These are phyloP conservation scores for Pseudonaja textilis DNA, from an alignment of 2,113 vertebrate genomes.

Conservation along the genomic window DNA sequence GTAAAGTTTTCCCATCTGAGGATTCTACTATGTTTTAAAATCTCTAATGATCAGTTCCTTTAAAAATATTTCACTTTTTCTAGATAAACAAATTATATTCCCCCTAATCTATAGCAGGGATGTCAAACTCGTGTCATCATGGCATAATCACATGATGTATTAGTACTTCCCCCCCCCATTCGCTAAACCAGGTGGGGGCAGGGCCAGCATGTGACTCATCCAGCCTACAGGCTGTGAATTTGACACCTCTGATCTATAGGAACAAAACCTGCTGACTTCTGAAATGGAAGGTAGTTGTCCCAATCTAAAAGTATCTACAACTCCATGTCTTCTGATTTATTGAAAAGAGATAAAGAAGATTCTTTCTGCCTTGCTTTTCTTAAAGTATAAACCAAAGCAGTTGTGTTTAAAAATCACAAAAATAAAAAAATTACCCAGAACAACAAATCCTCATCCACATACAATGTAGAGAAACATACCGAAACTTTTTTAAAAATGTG, in stretches of 20 bases:
- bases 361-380: neutral
- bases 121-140: too few relatives aligned
- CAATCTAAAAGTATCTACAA: neutral
- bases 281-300: neutral
- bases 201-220: too few relatives aligned
- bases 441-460: neutral
- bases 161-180: too few relatives aligned
- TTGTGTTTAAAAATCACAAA: neutral
- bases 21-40: constrained; percentile 12
- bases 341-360: neutral
- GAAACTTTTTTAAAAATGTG: neutral
- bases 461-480: neutral
- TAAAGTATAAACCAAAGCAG: neutral
- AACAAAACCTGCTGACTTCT: neutral
- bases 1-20: constrained; percentile 28
- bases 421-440: neutral
- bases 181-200: too few relatives aligned
- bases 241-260: neutral
- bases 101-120: neutral
- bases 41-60: constrained; percentile 19
- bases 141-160: too few relatives aligned
- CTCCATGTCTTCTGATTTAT: neutral
- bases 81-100: neutral
- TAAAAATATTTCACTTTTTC: neutral
- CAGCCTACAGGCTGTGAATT: too few relatives aligned